Conservation (phyloP, 2,797 vertebrate species). For the Yasuhikotakia modesta region DNA sequence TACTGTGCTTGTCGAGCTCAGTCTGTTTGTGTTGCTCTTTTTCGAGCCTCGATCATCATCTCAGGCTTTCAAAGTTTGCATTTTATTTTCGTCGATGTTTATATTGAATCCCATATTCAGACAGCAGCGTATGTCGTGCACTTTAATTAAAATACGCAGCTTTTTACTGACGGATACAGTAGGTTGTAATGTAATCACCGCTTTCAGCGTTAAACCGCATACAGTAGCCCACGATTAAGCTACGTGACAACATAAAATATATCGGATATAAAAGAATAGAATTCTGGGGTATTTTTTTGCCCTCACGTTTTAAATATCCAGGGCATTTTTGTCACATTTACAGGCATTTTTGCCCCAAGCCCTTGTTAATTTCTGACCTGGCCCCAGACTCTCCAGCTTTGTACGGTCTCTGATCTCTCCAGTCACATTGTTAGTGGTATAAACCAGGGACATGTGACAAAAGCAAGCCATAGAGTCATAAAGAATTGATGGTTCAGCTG, state of each 20-base stretch:
- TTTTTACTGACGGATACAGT: too few species aligned
- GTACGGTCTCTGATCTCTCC: conserved; percentile 68
- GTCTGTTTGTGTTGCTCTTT: conserved; percentile 79
- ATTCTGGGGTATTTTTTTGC: neutral
- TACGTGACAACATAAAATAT: neutral
- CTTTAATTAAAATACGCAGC: neutral
- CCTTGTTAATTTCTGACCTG: neutral
- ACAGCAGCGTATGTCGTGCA: neutral
- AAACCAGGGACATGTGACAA: conserved; percentile 64
- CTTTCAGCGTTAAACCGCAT: too few species aligned
- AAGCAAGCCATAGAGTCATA: conserved; percentile 74
- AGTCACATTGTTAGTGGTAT: conserved; percentile 66
- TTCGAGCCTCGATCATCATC: conserved; percentile 75
- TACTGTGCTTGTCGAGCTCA: conserved; percentile 80
- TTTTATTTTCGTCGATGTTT: conserved; percentile 52
- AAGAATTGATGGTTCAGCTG: conserved; percentile 78
- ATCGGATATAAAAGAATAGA: neutral
- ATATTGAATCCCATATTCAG: neutral
- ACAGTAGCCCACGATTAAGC: neutral
- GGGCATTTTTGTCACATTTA: neutral
- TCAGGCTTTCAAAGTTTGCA: conserved; percentile 73
- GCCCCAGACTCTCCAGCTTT: conserved; percentile 36
- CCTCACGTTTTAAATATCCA: neutral
- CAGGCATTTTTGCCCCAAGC: neutral
- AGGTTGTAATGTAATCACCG: neutral